phyloP scores from a whole-genome alignment of 1,140 invertebrate species.

The Cotesia vestalis region DNA sequence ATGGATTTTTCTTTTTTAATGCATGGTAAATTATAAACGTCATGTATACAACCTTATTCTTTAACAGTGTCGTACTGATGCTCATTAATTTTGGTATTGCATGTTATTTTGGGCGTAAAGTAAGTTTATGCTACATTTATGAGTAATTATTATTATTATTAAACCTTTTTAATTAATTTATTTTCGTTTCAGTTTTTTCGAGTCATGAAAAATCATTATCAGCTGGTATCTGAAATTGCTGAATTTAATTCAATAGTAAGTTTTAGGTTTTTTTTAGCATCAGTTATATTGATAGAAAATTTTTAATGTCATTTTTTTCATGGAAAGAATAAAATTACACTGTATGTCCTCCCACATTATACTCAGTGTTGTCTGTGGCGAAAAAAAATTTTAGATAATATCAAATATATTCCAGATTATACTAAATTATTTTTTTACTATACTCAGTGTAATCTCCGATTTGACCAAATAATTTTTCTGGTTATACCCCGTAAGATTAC shows the following conservation, averaged over 20 bases:
- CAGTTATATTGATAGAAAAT: no score
- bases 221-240: conserved; percentile 48
- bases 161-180: conserved; percentile 9
- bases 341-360: no score
- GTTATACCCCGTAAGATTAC: no score
- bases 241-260: conserved; percentile 51
- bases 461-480: no score
- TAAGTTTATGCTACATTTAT: conserved; percentile 40
- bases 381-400: no score
- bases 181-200: conserved; percentile 47
- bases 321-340: no score
- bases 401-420: no score
- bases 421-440: no score
- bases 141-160: neutral
- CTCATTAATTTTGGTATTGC: conserved; percentile 45
- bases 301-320: no score
- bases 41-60: conserved; percentile 48
- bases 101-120: conserved; percentile 48
- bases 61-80: conserved; percentile 49
- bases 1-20: conserved; percentile 12
- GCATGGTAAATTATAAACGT: conserved; percentile 10
- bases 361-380: no score
- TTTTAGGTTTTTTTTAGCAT: neutral
- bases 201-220: conserved; percentile 47
- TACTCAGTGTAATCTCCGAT: no score